Conservation (phyloP, 53 echinoderm and acorn worm species). For the Mesocentrotus franciscanus region DNA sequence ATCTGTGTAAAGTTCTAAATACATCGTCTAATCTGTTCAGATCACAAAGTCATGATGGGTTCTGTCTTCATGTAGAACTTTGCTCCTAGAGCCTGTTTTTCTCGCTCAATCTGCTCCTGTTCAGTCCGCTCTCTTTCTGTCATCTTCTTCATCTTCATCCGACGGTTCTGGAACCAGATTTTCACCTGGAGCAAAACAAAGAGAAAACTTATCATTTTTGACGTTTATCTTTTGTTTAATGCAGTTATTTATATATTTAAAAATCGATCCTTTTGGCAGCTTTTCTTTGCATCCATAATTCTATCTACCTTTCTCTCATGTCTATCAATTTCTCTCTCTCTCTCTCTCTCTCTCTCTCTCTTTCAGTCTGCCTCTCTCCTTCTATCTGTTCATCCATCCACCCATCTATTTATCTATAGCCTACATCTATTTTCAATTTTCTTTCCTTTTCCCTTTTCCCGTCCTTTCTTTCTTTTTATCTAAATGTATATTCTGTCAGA, state of each 20-base stretch:
- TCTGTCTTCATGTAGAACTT: slow-evolving; percentile 71
- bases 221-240: neutral
- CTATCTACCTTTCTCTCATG: slow-evolving; percentile 15
- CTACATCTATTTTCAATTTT: too few species aligned
- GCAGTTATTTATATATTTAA: too few species aligned
- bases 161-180: slow-evolving; percentile 97
- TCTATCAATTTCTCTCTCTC: too few species aligned
- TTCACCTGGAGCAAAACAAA: slow-evolving; percentile 76
- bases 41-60: neutral
- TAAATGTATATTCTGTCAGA: too few species aligned
- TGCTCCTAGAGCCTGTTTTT: slow-evolving; percentile 82
- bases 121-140: slow-evolving; percentile 91
- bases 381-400: too few species aligned
- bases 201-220: neutral
- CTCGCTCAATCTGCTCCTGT: slow-evolving; percentile 85
- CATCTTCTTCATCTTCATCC: slow-evolving; percentile 98
- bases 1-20: neutral
- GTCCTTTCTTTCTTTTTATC: too few species aligned
- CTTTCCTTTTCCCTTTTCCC: too few species aligned
- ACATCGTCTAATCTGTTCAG: neutral
- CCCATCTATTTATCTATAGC: too few species aligned
- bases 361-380: too few species aligned
- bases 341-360: too few species aligned
- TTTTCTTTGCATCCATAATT: neutral
- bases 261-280: neutral